Evolutionary conservation across 2,888 invertebrate genomes (phyloP).

Genomic region (Penaeus monodon): DNA sequence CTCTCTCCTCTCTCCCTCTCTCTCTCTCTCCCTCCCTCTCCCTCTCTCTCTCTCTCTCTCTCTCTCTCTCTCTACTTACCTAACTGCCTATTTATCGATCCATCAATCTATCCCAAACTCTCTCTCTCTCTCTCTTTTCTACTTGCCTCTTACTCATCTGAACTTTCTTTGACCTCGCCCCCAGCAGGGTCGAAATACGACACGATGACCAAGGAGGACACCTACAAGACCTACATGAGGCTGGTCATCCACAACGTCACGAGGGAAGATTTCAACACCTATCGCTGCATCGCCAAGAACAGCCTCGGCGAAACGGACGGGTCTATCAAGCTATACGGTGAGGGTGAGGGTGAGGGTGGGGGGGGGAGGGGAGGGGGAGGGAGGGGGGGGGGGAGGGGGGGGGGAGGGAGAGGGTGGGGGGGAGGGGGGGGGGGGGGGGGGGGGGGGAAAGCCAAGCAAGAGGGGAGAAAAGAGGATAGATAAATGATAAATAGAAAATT

Average conservation of each 20-base stretch:
- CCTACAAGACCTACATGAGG: constrained; percentile 65
- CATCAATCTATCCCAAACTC: neutral
- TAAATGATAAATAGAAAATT: too few species aligned
- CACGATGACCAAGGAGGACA: constrained; percentile 62
- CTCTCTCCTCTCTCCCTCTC: constrained; percentile 15
- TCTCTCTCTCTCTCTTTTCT: neutral
- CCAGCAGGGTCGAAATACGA: constrained; percentile 54
- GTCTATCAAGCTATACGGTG: constrained; percentile 65
- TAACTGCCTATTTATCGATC: neutral
- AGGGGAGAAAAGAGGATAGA: too few species aligned
- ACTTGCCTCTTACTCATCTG: neutral
- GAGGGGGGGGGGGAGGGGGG: too few species aligned
- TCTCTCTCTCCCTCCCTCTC: constrained; percentile 17
- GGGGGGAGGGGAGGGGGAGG: too few species aligned
- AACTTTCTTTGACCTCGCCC: neutral
- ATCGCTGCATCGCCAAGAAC: constrained; percentile 65
- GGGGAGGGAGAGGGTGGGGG: too few species aligned
- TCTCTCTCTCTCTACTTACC: constrained; percentile 15
- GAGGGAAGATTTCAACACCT: constrained; percentile 60
- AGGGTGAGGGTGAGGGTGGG: neutral
- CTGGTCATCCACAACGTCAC: constrained; percentile 64
- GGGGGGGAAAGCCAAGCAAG: too few species aligned
- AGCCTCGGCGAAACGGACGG: constrained; percentile 66
- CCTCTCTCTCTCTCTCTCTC: constrained; percentile 5
- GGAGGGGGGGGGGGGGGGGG: too few species aligned